phyloP scores from a whole-genome alignment of 2,888 invertebrate genomes.

The Frankliniella fusca region DNA sequence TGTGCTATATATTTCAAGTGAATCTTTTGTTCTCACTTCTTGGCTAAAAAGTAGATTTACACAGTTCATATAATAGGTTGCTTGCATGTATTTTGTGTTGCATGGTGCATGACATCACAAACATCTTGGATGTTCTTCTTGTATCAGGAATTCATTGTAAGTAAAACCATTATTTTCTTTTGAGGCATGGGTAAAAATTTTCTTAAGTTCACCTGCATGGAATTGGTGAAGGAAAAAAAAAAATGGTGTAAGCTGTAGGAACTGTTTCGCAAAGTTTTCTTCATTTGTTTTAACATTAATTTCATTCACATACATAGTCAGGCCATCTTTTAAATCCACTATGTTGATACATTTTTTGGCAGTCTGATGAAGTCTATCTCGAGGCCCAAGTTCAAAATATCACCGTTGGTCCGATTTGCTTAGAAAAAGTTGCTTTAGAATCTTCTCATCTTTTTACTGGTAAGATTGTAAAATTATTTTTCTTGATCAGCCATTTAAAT shows the following conservation, averaged over 20 bases:
- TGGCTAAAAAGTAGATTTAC: too few relatives aligned
- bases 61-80: background rate
- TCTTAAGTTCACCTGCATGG: too few relatives aligned
- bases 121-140: background rate
- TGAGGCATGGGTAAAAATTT: background rate
- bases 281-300: too few relatives aligned
- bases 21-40: too few relatives aligned
- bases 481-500: background rate
- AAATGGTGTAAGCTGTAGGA: too few relatives aligned
- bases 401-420: constrained; percentile 84
- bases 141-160: constrained; percentile 39
- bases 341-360: constrained; percentile 19
- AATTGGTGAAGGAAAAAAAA: too few relatives aligned
- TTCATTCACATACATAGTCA: too few relatives aligned
- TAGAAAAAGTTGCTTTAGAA: constrained; percentile 91
- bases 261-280: too few relatives aligned
- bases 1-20: too few relatives aligned
- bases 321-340: too few relatives aligned
- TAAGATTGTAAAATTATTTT: constrained; percentile 42
- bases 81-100: constrained; percentile 37
- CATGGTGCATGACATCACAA: constrained; percentile 32
- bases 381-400: constrained; percentile 87
- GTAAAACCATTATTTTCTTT: constrained; percentile 35
- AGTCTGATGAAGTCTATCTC: constrained; percentile 66
- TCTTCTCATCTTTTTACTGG: constrained; percentile 83